Conservation (phyloP, 30 jellyfish, hydroid and myxozoan species). For the Aurelia aurita region DNA sequence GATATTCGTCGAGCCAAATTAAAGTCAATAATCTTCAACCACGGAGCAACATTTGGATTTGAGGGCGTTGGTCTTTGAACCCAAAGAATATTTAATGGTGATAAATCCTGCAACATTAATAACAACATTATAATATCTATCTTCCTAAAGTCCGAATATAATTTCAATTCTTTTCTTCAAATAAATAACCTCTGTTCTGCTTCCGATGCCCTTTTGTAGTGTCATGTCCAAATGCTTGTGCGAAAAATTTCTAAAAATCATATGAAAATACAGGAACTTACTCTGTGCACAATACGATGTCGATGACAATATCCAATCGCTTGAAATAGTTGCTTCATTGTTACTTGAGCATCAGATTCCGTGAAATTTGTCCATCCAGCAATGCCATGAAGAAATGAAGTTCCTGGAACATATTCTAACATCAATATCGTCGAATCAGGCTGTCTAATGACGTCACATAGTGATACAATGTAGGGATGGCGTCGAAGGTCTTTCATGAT, state of each 20-base stretch:
- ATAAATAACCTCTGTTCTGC: no score
- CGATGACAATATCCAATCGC: conserved; percentile 83
- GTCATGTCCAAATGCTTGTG: no score
- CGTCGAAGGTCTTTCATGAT: conserved; percentile 76
- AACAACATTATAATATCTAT: background rate
- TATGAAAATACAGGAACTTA: background rate
- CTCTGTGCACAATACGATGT: conserved; percentile 82
- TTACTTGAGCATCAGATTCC: conserved; percentile 72
- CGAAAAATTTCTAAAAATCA: background rate
- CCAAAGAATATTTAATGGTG: conserved; percentile 91
- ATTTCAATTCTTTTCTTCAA: no score
- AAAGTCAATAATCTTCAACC: conserved; percentile 87
- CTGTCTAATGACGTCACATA: conserved; percentile 71
- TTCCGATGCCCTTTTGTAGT: no score
- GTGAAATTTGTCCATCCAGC: conserved; percentile 77
- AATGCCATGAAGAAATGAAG: conserved; percentile 66
- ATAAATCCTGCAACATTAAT: conserved; percentile 75
- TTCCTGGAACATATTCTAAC: conserved; percentile 72
- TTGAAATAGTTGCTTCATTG: conserved; percentile 72
- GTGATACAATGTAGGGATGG: conserved; percentile 75
- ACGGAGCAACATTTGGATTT: conserved; percentile 74
- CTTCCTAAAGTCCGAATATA: no score
- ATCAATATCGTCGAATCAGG: conserved; percentile 52
- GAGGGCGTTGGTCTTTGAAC: conserved; percentile 76
- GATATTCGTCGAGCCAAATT: conserved; percentile 82